phyloP scores from a whole-genome alignment of 2,113 vertebrate species.

The Channa argus region DNA sequence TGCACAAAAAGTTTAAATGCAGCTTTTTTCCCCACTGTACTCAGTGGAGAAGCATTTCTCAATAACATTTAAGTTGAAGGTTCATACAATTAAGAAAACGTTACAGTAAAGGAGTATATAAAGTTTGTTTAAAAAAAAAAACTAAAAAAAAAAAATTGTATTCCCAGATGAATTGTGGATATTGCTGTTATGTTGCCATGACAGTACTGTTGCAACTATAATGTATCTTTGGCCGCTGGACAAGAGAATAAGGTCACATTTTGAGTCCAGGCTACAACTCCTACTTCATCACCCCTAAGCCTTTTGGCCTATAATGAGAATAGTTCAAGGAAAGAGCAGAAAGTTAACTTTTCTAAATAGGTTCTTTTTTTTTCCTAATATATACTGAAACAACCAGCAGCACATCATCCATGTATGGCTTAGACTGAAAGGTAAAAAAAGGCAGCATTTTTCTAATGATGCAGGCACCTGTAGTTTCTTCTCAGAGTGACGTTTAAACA shows the following conservation, averaged over 20 bases:
- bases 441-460: constrained; percentile 14
- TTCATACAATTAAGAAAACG: constrained; percentile 15
- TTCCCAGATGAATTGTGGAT: constrained; percentile 23
- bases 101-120: constrained; percentile 22
- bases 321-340: constrained; percentile 53
- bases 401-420: constrained; percentile 32
- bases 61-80: constrained; percentile 38
- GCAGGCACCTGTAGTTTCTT: constrained; percentile 18
- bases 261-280: constrained; percentile 42
- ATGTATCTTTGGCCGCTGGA: constrained; percentile 32
- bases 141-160: constrained; percentile 21
- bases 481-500: constrained; percentile 21
- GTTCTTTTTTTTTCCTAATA: constrained; percentile 33
- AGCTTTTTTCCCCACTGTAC: constrained; percentile 37
- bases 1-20: constrained; percentile 56
- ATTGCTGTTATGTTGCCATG: constrained; percentile 43
- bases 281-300: constrained; percentile 40
- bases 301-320: constrained; percentile 42
- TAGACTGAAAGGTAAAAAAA: constrained; percentile 10
- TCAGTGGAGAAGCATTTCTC: constrained; percentile 43
- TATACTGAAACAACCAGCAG: constrained; percentile 63
- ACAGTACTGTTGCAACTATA: constrained; percentile 28
- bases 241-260: constrained; percentile 29
- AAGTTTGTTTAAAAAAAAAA: constrained; percentile 14
- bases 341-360: constrained; percentile 32